phyloP scores from a whole-genome alignment of 2,888 invertebrate genomes.

The Clepsis dumicolana region DNA sequence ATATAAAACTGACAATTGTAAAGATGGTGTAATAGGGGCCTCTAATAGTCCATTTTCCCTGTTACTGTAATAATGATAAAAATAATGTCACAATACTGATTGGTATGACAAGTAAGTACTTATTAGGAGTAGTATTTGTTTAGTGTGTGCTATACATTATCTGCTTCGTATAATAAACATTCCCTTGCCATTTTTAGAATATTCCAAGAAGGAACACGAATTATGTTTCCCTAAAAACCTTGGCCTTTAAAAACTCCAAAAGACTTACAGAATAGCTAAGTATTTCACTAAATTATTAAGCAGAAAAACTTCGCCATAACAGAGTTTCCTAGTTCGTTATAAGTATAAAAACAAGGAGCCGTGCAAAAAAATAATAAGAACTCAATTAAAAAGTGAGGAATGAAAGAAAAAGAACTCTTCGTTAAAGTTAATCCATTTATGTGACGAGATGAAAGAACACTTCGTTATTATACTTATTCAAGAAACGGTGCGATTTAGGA shows the following conservation, averaged over 20 bases:
- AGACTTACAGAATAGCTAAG: neutral
- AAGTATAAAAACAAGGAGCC: slow-evolving; percentile 13
- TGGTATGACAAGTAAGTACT: too few species aligned
- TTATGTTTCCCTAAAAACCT: neutral
- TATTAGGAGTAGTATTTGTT: too few species aligned
- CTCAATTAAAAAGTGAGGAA: slow-evolving; percentile 29
- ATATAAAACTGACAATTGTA: too few species aligned
- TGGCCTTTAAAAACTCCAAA: slow-evolving; percentile 5
- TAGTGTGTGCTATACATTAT: too few species aligned
- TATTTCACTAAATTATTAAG: slow-evolving; percentile 20
- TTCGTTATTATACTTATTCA: slow-evolving; percentile 22
- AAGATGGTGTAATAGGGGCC: too few species aligned
- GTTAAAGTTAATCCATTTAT: slow-evolving; percentile 39
- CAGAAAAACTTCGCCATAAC: slow-evolving; percentile 8
- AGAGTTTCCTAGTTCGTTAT: slow-evolving; percentile 11
- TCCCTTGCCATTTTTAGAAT: neutral
- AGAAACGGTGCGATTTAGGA: neutral
- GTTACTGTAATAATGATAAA: too few species aligned
- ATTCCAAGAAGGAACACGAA: neutral
- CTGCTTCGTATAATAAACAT: too few species aligned
- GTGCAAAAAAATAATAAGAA: slow-evolving; percentile 5
- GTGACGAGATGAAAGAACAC: slow-evolving; percentile 32
- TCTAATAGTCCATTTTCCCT: too few species aligned
- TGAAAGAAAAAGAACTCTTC: slow-evolving; percentile 27
- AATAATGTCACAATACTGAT: too few species aligned